These are phyloP conservation scores for Pangasius krempfi DNA, from an alignment of 2,797 vertebrate genomes.

Conservation along the genomic window DNA sequence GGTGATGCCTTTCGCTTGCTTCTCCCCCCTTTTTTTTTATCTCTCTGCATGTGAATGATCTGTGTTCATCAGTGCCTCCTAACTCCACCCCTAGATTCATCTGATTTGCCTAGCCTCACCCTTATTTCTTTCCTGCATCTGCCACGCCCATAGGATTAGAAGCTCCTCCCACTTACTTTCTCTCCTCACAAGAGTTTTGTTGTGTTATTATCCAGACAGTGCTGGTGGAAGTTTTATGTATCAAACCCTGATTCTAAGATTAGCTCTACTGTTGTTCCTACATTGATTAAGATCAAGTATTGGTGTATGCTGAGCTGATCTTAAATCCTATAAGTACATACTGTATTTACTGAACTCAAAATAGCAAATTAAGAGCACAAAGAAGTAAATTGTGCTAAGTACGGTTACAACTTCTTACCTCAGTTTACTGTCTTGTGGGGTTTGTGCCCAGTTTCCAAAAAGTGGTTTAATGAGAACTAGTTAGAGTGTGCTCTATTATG, in stretches of 20 bases:
- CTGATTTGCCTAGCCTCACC: constrained; percentile 23
- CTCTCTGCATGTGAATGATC: constrained; percentile 74
- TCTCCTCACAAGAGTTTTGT: background rate
- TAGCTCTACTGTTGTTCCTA: background rate
- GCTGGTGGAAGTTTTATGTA: background rate
- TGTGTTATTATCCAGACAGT: background rate
- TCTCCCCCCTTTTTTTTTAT: constrained; percentile 46
- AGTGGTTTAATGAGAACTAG: background rate
- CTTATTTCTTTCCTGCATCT: constrained; percentile 15
- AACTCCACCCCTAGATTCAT: constrained; percentile 35
- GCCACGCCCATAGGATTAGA: background rate
- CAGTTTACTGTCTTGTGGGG: background rate
- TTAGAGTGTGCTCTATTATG: background rate
- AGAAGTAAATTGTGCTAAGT: background rate
- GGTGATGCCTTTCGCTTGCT: constrained; percentile 83
- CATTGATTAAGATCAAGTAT: background rate
- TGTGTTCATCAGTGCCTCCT: constrained; percentile 29
- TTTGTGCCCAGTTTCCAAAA: background rate
- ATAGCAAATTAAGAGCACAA: background rate
- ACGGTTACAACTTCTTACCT: background rate
- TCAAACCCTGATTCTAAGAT: background rate
- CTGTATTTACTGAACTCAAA: background rate
- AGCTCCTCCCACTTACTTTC: background rate
- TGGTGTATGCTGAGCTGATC: background rate
- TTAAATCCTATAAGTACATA: background rate